Base-by-base conservation (phyloP, 2,797 vertebrate species). In the Syndactyla subalaris region DNA sequence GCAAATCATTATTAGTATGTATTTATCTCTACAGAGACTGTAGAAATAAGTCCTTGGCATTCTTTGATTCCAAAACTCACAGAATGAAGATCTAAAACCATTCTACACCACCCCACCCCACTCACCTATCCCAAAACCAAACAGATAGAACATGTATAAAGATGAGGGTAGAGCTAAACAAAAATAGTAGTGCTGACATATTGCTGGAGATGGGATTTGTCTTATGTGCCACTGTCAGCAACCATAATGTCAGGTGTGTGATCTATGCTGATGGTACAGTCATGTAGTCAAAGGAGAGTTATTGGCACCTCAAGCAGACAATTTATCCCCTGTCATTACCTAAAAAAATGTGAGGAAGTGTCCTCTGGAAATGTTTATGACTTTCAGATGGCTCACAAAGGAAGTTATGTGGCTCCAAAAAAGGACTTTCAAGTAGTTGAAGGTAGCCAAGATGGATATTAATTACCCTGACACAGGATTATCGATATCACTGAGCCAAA, bases 191-290 rank as follows among this genome's bases (percentile, higher is more conserved):
- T 55, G 45, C 16, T 80, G 68, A 57, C 9, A 24, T 16, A 17
- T 38, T 30, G 14, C 30, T 52, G 63, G 24, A 36, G 14, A 22
- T 84, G 27, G n/a, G 32, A 15, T 82, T 88, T 78, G 17, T 70
- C 48, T 62, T 52, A 14, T 5, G 9, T 20, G n/a, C 32, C 36
- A 10, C 36, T 4, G 2, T 43, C 55, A 83, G n/a, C 12, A 59
- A 19, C 16, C 14, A 7, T 23, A 54, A 59, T 0, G 0, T 71
- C 20, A 41, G 14, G 4, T 39, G 23, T 75, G 49, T 43, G 32
- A 38, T 72, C 41, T 59, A 4, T 3, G 3, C 21, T 51, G 23
- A 10, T 32, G 38, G 16, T 63, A 26, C 27, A 24, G 30, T 27
- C 36, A 26, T 65, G 23, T 22, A 46, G 27, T 43, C 43, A 55